Base-by-base conservation (phyloP, 2,797 vertebrate genomes). In the Glyptemys insculpta region DNA sequence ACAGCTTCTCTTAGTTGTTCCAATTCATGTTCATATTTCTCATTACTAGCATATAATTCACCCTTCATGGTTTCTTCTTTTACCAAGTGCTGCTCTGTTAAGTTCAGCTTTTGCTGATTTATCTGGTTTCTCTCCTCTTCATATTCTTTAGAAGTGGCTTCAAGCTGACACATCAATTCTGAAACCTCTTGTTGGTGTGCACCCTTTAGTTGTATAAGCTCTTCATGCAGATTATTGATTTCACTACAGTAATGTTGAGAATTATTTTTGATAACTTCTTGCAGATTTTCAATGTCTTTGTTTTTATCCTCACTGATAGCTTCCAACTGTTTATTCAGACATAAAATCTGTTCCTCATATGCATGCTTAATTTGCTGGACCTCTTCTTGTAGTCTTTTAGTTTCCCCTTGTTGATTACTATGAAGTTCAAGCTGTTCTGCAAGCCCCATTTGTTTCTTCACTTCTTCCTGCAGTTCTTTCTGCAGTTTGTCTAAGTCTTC, bases 171-270 rank as follows among this genome's bases (percentile, higher is more conserved):
- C 93, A 98, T 98, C 96, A 99, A 94, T 86, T 98, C 98, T 87
- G 98, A 98, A 82, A 99, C 96, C 90, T 99, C 99, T 59, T 99
- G 98, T 90, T 99, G 98, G 68, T 99, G 99, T 34, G 97, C 92
- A 88, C 92, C 86, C 97, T 94, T 98, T 91, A 99, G 96, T 53
- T 97, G 98, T 78, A 97, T 86, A 79, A 99, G 97, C 85, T 99
- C 99, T 95, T 98, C 98, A 89, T 98, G 98, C n/a, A 99, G 98
- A 95, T 96, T 98, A 94, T 98, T 98, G 7, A 98, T 95, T 94
- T 99, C 98, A 96, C 98, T 98, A 79, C 98, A 98, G 89, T 99
- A 98, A 96, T 98, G 89, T 0, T 98, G 98, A 93, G 99, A 97
- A 88, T 97, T 98, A 83, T 31, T 98, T 89, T 98, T 98, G 96